These are phyloP conservation scores for Lethocerus indicus DNA, from an alignment of 1,140 invertebrate genomes.

Conservation along the genomic window DNA sequence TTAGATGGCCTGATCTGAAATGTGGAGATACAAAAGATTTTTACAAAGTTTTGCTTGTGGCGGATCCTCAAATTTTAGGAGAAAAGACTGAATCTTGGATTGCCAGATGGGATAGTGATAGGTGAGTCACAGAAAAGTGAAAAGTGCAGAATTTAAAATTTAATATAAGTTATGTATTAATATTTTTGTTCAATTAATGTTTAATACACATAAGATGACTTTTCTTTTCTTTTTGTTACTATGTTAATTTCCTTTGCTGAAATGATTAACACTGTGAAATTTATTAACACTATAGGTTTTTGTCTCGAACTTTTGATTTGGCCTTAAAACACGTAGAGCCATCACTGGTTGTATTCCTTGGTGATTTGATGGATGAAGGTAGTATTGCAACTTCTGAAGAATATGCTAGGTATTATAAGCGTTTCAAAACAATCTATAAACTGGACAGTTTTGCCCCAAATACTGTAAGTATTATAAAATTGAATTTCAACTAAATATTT, in stretches of 20 bases:
- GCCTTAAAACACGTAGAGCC: conserved; percentile 58
- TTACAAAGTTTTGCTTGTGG: conserved; percentile 50
- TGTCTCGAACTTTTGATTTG: conserved; percentile 56
- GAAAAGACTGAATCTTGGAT: conserved; percentile 43
- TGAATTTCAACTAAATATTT: not conserved
- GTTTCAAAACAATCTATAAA: conserved; percentile 51
- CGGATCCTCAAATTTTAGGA: conserved; percentile 85
- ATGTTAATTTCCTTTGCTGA: no score
- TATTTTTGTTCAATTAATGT: not conserved
- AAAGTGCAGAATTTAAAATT: no score
- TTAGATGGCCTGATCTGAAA: conserved; percentile 17
- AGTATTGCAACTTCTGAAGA: conserved; percentile 49
- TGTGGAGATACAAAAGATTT: conserved; percentile 15
- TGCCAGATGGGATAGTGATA: conserved; percentile 65
- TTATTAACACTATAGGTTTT: conserved; percentile 51
- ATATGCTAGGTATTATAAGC: conserved; percentile 47
- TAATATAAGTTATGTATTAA: no score
- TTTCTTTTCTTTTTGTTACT: no score
- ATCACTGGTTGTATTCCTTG: conserved; percentile 73
- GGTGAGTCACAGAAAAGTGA: conserved; percentile 37
- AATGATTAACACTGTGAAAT: no score
- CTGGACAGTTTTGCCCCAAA: conserved; percentile 13
- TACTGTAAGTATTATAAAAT: no score
- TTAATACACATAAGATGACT: no score
- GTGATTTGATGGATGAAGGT: conserved; percentile 87